phyloP scores from a whole-genome alignment of 2,888 invertebrate species.

The Chrysomela aeneicollis region DNA sequence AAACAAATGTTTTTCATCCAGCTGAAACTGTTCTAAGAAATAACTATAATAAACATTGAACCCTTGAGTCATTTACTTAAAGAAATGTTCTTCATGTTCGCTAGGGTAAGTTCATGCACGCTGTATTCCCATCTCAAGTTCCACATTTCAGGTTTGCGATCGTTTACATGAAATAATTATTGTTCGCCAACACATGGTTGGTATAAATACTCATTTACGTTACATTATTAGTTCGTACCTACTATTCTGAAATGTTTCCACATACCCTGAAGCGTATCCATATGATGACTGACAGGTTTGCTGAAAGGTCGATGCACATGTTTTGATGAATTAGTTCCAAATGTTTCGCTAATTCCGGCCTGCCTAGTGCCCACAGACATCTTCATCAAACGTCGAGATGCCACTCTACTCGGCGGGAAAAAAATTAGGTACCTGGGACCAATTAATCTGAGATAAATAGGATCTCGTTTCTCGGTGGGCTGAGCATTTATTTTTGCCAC shows the following conservation, averaged over 20 bases:
- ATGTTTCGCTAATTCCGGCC: conserved; percentile 39
- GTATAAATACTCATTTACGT: conserved; percentile 2
- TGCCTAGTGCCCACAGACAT: conserved; percentile 28
- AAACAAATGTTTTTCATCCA: no score
- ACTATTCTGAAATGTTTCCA: conserved; percentile 5
- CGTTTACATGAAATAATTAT: not conserved
- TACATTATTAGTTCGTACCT: not conserved
- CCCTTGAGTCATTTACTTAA: no score
- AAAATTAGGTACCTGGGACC: conserved; percentile 29
- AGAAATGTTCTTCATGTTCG: no score
- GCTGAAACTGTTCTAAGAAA: no score
- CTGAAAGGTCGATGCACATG: conserved; percentile 29
- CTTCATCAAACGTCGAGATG: conserved; percentile 35
- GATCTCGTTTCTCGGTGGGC: not conserved
- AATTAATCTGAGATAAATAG: conserved; percentile 32
- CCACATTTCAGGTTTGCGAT: not conserved
- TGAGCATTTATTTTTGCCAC: not conserved
- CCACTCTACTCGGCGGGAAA: conserved; percentile 20
- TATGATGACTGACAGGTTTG: conserved; percentile 17
- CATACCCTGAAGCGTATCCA: not conserved
- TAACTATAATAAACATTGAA: no score
- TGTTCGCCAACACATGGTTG: not conserved
- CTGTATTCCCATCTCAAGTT: not conserved
- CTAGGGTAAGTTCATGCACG: no score
- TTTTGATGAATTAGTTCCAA: conserved; percentile 41